Base-by-base conservation (phyloP, 2,888 invertebrate species). In the Melitaea athalia region DNA sequence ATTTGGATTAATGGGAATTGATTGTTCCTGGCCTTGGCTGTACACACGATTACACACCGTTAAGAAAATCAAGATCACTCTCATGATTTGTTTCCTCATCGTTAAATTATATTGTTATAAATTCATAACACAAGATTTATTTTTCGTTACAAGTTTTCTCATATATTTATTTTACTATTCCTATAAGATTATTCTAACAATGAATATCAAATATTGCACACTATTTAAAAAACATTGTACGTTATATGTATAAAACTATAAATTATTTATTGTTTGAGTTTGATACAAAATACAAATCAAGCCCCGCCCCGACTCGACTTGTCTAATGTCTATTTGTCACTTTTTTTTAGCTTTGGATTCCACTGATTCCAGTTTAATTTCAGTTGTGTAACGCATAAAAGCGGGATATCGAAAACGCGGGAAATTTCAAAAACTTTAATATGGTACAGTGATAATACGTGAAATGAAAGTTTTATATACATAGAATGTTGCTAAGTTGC, bases 21-120 rank as follows among this genome's bases (percentile, higher is more conserved):
- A 77, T 24, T 81, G 76, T 63, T 92, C 89, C 49, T 82, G 77
- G 64, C 78, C 77, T 77, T 92, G 91, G n/a, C 85, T 82, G 75
- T 80, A 81, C 67, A 82, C 88, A 78, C 78, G 82, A 76, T 79
- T 84, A 68, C 84, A 78, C 69, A 84, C 83, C 69, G 82, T 79
- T 70, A 89, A 77, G 57, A 72, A 61, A 70, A 88, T 73, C 75
- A 88, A 82, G 68, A 79, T 74, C 78, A 76, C 79, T 80, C 81
- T 87, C 89, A 92, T 90, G 80, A 81, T 88, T 77, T 81, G 77
- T 73, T 73, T 62, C 67, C 72, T 75, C 70, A 78, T 73, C 78
- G 72, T 68, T 24, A 14, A 50, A 7, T 15, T 59, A 57, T 59
- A 33, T 55, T n/a, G 49, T 63, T 65, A 68, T 50, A 57, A 55